These are phyloP conservation scores for Danionella dracula DNA, from an alignment of 2,797 vertebrate species.

Conservation along the genomic window DNA sequence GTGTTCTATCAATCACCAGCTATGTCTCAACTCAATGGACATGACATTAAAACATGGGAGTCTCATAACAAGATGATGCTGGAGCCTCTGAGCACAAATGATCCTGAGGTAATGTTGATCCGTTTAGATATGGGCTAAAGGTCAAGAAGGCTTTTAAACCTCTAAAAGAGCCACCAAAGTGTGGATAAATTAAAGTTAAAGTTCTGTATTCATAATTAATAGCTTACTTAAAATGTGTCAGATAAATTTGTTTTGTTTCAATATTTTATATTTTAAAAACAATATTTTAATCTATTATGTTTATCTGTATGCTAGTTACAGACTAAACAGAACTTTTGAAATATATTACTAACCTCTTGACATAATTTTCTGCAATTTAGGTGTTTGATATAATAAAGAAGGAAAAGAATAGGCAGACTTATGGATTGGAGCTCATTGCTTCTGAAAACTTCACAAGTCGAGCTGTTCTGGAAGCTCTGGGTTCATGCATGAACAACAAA, in stretches of 20 bases:
- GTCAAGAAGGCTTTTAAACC: too few relatives aligned
- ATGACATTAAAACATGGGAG: constrained; percentile 69
- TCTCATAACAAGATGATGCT: constrained; percentile 85
- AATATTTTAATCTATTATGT: too few relatives aligned
- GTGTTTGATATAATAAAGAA: constrained; percentile 89
- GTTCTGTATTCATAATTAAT: too few relatives aligned
- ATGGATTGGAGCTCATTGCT: constrained; percentile 88
- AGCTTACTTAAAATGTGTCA: too few relatives aligned
- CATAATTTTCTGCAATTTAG: constrained; percentile 38
- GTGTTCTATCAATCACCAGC: background rate
- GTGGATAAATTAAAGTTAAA: too few relatives aligned
- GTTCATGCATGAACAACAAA: constrained; percentile 97
- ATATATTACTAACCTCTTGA: too few relatives aligned
- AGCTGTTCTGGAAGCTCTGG: constrained; percentile 89
- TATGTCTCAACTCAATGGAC: constrained; percentile 65
- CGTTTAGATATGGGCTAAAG: background rate
- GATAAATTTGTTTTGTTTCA: too few relatives aligned
- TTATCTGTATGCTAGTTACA: too few relatives aligned
- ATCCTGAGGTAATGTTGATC: constrained; percentile 76
- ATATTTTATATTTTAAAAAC: too few relatives aligned
- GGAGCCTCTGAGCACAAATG: constrained; percentile 76
- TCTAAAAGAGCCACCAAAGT: too few relatives aligned
- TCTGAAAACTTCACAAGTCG: constrained; percentile 95
- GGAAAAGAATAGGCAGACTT: constrained; percentile 84
- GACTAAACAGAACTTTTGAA: too few relatives aligned